Evolutionary conservation across 1,140 invertebrate species (phyloP).

Genomic region (Vollenhovia emeryi): DNA sequence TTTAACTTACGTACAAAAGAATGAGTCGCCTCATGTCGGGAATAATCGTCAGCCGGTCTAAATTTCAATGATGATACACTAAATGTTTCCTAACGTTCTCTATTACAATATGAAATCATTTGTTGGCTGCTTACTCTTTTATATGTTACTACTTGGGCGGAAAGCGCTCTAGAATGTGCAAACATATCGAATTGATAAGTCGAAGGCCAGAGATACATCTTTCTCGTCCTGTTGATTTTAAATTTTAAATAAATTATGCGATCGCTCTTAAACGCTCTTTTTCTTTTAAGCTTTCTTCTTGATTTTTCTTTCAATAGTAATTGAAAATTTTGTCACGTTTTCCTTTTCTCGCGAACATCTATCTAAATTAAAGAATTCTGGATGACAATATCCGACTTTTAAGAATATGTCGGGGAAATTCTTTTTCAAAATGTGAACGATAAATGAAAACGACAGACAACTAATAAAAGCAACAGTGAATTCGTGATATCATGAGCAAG

Average conservation of each 20-base stretch:
- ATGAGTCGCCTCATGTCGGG: neutral
- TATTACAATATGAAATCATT: neutral
- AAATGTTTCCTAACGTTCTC: neutral
- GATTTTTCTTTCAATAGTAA: no score
- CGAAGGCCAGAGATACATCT: constrained; percentile 7
- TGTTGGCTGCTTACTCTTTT: neutral
- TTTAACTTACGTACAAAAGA: constrained; percentile 20
- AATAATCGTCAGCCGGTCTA: neutral
- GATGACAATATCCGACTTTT: neutral
- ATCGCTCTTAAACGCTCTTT: neutral
- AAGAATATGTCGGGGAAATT: neutral
- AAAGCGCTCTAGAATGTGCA: neutral
- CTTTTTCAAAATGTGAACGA: neutral
- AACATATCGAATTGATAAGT: constrained; percentile 2
- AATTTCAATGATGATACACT: neutral
- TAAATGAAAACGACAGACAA: neutral
- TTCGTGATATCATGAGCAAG: neutral
- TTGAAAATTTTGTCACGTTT: neutral
- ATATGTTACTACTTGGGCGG: constrained; percentile 9
- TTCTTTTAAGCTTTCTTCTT: no score
- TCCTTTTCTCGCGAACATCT: neutral
- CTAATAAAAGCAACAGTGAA: neutral
- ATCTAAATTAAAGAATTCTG: neutral
- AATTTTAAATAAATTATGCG: neutral
- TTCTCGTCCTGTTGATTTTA: constrained; percentile 21